These are phyloP conservation scores for Coregonus sp. DNA, from an alignment of 2,797 vertebrate species.

Conservation along the genomic window DNA sequence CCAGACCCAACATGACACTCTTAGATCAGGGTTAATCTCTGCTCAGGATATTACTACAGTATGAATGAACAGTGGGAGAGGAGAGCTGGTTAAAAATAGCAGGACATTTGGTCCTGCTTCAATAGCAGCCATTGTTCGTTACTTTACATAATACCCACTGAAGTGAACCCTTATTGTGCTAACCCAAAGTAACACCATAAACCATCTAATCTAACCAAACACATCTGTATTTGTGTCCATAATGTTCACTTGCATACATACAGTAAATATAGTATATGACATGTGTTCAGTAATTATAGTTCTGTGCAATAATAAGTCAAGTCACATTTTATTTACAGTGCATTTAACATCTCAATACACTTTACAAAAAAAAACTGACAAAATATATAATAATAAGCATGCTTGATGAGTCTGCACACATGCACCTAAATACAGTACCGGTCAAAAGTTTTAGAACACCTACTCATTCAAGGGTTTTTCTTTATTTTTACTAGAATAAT, in stretches of 20 bases:
- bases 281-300: no score
- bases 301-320: no score
- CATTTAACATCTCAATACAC: not conserved
- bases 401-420: not conserved
- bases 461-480: no score
- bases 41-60: slow-evolving; percentile 51
- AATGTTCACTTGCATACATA: slow-evolving; percentile 3
- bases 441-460: no score
- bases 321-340: not conserved
- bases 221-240: not conserved
- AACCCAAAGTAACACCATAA: not conserved
- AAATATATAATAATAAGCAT: no score
- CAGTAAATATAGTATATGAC: not conserved
- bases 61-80: slow-evolving; percentile 34
- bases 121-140: slow-evolving; percentile 62
- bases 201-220: not conserved
- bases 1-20: slow-evolving; percentile 25
- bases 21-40: slow-evolving; percentile 62
- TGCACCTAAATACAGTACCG: not conserved
- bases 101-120: slow-evolving; percentile 41
- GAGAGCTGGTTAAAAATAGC: slow-evolving; percentile 68
- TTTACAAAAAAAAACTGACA: not conserved
- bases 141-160: slow-evolving; percentile 52
- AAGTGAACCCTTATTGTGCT: slow-evolving; percentile 21
- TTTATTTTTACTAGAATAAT: no score